These are phyloP conservation scores for Drosophila jambulina DNA, from an alignment of 1,140 invertebrate genomes.

Conservation along the genomic window DNA sequence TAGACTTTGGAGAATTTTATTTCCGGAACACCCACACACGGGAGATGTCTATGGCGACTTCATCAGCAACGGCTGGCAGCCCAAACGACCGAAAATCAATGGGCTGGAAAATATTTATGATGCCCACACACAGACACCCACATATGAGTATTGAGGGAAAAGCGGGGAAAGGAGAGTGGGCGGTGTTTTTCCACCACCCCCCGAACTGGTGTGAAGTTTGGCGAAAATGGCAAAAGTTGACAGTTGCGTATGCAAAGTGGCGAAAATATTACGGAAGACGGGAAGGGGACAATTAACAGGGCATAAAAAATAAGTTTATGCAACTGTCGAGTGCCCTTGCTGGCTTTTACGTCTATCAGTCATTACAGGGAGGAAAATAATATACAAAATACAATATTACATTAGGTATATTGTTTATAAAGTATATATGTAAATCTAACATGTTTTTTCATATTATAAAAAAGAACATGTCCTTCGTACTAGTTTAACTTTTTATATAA, in stretches of 20 bases:
- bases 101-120: conserved; percentile 82
- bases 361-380: background rate
- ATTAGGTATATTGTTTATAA: background rate
- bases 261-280: conserved; percentile 19
- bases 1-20: conserved; percentile 43
- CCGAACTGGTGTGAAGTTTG: conserved; percentile 68
- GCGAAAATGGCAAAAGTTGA: conserved; percentile 80
- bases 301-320: conserved; percentile 55
- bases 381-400: background rate
- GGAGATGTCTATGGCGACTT: conserved; percentile 53
- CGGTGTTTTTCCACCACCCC: conserved; percentile 1
- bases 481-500: background rate
- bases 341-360: background rate
- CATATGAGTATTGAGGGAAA: conserved; percentile 7
- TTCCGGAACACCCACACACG: conserved; percentile 44
- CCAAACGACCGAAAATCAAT: conserved; percentile 82
- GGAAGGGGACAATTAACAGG: conserved; percentile 54
- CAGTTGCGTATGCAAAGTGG: conserved; percentile 74
- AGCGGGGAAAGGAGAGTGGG: background rate
- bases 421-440: background rate
- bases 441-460: too few relatives aligned
- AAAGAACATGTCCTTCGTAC: too few relatives aligned
- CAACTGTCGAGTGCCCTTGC: conserved; percentile 1
- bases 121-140: conserved; percentile 57
- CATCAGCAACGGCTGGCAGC: conserved; percentile 72